These are phyloP conservation scores for Orchesella flavescens DNA, from an alignment of 2,888 invertebrate genomes.

Conservation along the genomic window DNA sequence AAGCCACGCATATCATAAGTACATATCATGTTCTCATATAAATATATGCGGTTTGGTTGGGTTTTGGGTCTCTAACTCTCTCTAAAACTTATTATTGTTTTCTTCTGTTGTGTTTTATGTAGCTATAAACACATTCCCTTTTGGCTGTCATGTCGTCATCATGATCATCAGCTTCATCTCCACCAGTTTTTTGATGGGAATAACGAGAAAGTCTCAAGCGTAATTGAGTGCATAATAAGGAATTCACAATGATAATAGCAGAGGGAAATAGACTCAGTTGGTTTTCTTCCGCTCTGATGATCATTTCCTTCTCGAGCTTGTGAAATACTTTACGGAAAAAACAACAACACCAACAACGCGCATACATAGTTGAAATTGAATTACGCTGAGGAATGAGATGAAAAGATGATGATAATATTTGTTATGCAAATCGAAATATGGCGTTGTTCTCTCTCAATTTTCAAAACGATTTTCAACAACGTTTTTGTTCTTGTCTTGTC, in stretches of 20 bases:
- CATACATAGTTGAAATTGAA: slow-evolving; percentile 22
- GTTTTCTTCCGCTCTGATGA: background rate
- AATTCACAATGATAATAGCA: slow-evolving; percentile 45
- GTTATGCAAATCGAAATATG: slow-evolving; percentile 20
- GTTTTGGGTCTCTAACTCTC: no score
- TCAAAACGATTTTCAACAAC: no score
- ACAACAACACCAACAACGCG: no score
- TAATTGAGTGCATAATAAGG: slow-evolving; percentile 57
- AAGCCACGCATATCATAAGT: no score
- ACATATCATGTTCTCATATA: no score
- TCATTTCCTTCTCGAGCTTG: slow-evolving; percentile 17
- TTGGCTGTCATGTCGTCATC: slow-evolving; percentile 34
- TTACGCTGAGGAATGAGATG: slow-evolving; percentile 7
- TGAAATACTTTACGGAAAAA: no score
- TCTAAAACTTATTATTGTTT: no score
- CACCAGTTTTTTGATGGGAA: slow-evolving; percentile 39
- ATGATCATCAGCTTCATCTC: no score
- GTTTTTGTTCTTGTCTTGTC: no score
- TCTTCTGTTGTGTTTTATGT: no score
- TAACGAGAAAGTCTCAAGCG: slow-evolving; percentile 48
- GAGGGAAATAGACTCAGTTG: background rate
- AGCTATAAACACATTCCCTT: no score
- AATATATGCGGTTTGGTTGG: no score
- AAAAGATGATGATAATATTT: background rate
- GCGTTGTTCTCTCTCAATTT: slow-evolving; percentile 4